Evolutionary conservation across 2,888 invertebrate genomes (phyloP).

Genomic region (Hesperia comma): DNA sequence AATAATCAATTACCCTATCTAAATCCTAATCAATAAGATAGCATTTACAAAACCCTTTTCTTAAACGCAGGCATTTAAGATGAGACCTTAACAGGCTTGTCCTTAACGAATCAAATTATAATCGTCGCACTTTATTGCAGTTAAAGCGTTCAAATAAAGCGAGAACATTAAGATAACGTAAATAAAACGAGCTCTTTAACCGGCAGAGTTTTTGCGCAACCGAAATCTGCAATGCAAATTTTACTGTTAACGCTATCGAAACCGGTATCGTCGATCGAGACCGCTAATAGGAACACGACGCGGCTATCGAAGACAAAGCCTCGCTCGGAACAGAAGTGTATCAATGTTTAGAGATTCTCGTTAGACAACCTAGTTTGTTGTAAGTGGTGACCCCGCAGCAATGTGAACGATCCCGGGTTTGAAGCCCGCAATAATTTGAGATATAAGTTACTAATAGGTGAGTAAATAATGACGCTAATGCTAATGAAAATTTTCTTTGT

Average conservation of each 20-base stretch:
- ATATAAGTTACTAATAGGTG: no score
- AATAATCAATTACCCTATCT: slow-evolving; percentile 4
- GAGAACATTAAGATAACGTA: slow-evolving; percentile 69
- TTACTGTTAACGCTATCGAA: slow-evolving; percentile 40
- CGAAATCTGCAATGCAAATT: slow-evolving; percentile 46
- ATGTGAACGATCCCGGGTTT: no score
- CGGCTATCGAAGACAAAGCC: neutral
- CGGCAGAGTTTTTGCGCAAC: slow-evolving; percentile 35
- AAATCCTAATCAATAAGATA: neutral
- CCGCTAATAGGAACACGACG: slow-evolving; percentile 31
- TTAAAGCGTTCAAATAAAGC: slow-evolving; percentile 70
- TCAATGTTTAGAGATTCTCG: neutral
- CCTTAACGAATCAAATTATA: slow-evolving; percentile 60
- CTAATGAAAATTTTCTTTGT: no score
- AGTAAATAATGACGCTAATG: no score
- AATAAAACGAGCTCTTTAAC: slow-evolving; percentile 49
- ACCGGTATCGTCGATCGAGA: slow-evolving; percentile 39
- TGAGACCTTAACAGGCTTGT: slow-evolving; percentile 37
- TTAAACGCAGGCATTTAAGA: slow-evolving; percentile 1
- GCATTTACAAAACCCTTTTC: neutral
- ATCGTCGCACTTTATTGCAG: slow-evolving; percentile 66
- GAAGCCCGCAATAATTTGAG: no score
- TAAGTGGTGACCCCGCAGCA: no score
- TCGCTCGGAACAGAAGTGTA: neutral
- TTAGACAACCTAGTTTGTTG: neutral